Evolutionary conservation across 2,888 invertebrate genomes (phyloP).

Genomic region (Thereva unica): DNA sequence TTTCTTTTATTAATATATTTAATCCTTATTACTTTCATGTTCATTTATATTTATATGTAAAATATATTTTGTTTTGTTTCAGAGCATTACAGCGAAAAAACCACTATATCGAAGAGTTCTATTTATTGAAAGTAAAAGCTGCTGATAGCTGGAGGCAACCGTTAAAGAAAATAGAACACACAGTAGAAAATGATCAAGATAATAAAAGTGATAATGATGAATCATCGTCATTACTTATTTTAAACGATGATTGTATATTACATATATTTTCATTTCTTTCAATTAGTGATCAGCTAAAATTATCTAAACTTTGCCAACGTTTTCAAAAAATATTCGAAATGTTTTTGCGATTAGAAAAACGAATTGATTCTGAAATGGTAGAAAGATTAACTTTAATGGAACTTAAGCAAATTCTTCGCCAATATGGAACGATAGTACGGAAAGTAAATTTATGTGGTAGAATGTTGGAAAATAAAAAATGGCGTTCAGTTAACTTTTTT

Average conservation of each 20-base stretch:
- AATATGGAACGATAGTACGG: constrained; percentile 34
- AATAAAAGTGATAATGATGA: not conserved
- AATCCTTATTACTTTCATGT: too few species aligned
- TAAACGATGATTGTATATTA: constrained; percentile 41
- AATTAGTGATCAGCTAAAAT: constrained; percentile 32
- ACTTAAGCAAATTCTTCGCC: constrained; percentile 21
- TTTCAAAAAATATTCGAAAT: constrained; percentile 35
- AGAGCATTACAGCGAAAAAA: constrained; percentile 19
- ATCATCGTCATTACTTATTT: constrained; percentile 26
- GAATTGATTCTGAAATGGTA: constrained; percentile 22
- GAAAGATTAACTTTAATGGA: constrained; percentile 38
- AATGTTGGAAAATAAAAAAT: too few species aligned
- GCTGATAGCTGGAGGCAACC: constrained; percentile 41
- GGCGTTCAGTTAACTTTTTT: constrained; percentile 37
- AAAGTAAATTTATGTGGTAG: constrained; percentile 7
- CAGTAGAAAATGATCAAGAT: not conserved
- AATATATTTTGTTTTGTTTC: constrained; percentile 12
- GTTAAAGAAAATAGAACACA: not conserved
- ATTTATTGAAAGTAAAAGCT: constrained; percentile 16
- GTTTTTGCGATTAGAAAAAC: constrained; percentile 32
- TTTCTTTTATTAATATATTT: too few species aligned
- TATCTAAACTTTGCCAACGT: constrained; percentile 32
- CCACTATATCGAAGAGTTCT: not conserved
- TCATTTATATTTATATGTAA: not conserved
- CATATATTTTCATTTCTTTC: constrained; percentile 40